Evolutionary conservation across 2,888 invertebrate genomes (phyloP), one percentile per base, ranked within the genome.

Genomic region (Sesia bembeciformis): DNA sequence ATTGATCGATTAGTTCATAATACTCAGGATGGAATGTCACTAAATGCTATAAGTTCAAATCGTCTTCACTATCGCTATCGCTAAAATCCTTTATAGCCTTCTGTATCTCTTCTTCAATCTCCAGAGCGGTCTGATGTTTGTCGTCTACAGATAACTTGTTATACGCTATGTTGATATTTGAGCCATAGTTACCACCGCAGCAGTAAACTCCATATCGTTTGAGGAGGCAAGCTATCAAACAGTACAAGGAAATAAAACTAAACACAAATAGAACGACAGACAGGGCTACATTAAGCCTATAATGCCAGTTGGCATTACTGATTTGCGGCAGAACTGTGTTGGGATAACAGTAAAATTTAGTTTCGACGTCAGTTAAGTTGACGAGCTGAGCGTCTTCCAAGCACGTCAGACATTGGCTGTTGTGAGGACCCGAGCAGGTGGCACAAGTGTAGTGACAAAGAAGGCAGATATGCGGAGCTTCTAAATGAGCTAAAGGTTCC

Each of bases 361-460:
- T 75, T 62, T 86, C 88, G 0, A 67, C 63, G 55, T 82, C 82
- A 4, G 88, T 84, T 57, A 68, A 58, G 60, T 84, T 86, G 61
- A 82, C 83, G 52, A 93, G 77, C 60, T 82, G 78, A 4, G 94
- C 92, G 72, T 95, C 95, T 4, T 90, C 90, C 68, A 91, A 91
- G 76, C 95, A 95, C 4, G 91, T 81, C 49, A 87, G 78, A 75
- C 95, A 95, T 67, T 95, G 92, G 67, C 91, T 91, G 76, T 93
- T 92, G 63, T 91, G 90, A 4, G 94, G 92, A 5, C 95, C 95
- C 4, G 82, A 78, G 70, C 95, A 95, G 5, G 90, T 88, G 56
- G 90, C 90, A 74, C 95, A 95, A n/a, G 93, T 91, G 74, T 95
- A 95, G 80, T 95, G 95, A 72, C 95, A 95, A 40, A 87, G 81